Percentiles rank a stretch among this genome's conserved stretches.
Conservation (phyloP, 2,113 vertebrate genomes). For the Bos taurus region ARS-UCD2.0 NC_037357.1:136592001-136592500, state of each 20-base stretch:
- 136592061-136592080: background rate
- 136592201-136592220: background rate
- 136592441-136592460: background rate
- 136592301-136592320: background rate
- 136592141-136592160: background rate
- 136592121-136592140: background rate
- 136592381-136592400: background rate
- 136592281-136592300: background rate
- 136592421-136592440: background rate
- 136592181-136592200: background rate
- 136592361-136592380: background rate
- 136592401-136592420: background rate
- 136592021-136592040: background rate
- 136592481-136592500: accelerated
- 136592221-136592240: background rate
- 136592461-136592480: too few species aligned
- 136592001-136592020: background rate
- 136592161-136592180: background rate
- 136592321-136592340: background rate
- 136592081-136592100: background rate
- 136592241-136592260: background rate
- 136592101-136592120: background rate
- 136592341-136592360: background rate
- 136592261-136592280: background rate
- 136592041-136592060: background rate